phyloP scores from a whole-genome alignment of 2,888 invertebrate genomes.

The Mellilla xanthometata region DNA sequence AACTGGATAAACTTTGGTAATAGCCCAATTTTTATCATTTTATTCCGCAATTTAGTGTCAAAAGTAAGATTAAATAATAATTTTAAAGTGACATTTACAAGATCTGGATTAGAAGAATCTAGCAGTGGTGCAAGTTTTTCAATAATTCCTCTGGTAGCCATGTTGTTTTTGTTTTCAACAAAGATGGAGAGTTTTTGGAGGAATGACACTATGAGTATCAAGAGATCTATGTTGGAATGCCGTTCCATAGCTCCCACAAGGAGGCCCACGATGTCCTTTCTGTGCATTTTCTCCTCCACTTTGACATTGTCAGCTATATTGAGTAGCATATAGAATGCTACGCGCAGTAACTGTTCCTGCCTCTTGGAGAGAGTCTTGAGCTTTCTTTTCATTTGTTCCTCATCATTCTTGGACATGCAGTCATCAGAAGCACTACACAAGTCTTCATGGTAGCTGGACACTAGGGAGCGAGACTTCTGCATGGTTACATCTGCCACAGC shows the following conservation, averaged over 20 bases:
- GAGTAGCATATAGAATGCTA: constrained; percentile 94
- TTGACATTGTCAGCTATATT: constrained; percentile 98
- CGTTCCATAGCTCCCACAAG: constrained; percentile 94
- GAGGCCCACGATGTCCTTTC: constrained; percentile 94
- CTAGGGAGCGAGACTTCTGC: constrained; percentile 83
- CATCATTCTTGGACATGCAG: constrained; percentile 83
- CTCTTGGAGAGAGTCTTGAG: constrained; percentile 92
- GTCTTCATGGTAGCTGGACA: constrained; percentile 87
- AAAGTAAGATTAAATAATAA: constrained; percentile 98
- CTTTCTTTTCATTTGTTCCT: constrained; percentile 89
- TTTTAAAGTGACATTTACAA: constrained; percentile 92
- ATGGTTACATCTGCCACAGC: constrained; percentile 78
- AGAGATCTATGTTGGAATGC: constrained; percentile 91
- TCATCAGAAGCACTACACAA: constrained; percentile 79
- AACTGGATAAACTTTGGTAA: constrained; percentile 95
- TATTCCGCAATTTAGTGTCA: constrained; percentile 91
- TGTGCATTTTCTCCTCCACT: constrained; percentile 98
- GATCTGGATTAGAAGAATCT: constrained; percentile 85
- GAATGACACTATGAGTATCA: constrained; percentile 95
- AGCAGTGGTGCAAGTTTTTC: constrained; percentile 93
- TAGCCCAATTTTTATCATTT: constrained; percentile 95
- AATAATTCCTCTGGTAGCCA: constrained; percentile 91
- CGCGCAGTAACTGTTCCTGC: constrained; percentile 95
- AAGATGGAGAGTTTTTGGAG: constrained; percentile 97
- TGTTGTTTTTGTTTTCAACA: constrained; percentile 95